Evolutionary conservation across 2,888 invertebrate genomes (phyloP), one percentile per base, ranked within the genome.

Genomic region (Chrysotoxum bicinctum): DNA sequence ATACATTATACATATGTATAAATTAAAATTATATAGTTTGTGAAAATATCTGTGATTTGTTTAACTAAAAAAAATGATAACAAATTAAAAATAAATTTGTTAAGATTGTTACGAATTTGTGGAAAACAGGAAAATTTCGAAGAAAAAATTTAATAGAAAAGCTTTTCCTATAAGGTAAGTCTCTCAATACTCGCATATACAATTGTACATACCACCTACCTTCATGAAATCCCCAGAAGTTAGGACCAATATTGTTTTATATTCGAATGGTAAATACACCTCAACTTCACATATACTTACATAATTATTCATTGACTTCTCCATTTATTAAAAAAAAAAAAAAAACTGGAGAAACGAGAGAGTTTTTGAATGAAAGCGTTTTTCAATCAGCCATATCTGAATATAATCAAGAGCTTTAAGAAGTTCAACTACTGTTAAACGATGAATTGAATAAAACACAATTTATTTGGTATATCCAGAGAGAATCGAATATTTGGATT

Each of bases 1-100:
- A 16, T 30, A 45, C 16, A 64, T 60, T 60, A 40, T 62, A 43
- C 45, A 45, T 58, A 37, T 45, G 26, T 62, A 62, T 66, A 35
- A 45, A 19, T 8, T 23, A 14, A 70, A 16, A 26, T 8, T 23
- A 50, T 19, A 69, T 26, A 58, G 45, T 76, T 80, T 76, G 45
- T 66, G 45, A 81, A 69, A 84, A 76, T 87, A 80, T 87, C 87
- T 88, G 87, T 88, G 87, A 88, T 87, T 83, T 79, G 87, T 76
- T 83, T 85, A 73, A 79, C 50, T 78, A 78, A 66, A 74, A 75
- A 66, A 64, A 45, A 50, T 75, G 52, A 75, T 37, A 76, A 75
- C 64, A 64, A 62, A 64, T 30, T 70, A 37, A 68, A 54, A 72
- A 58, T 50, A 70, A 37, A 35, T 66, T 48, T 66, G 54, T 68